phyloP scores from a whole-genome alignment of 2,888 invertebrate genomes.

The Pachymerium ferrugineum region DNA sequence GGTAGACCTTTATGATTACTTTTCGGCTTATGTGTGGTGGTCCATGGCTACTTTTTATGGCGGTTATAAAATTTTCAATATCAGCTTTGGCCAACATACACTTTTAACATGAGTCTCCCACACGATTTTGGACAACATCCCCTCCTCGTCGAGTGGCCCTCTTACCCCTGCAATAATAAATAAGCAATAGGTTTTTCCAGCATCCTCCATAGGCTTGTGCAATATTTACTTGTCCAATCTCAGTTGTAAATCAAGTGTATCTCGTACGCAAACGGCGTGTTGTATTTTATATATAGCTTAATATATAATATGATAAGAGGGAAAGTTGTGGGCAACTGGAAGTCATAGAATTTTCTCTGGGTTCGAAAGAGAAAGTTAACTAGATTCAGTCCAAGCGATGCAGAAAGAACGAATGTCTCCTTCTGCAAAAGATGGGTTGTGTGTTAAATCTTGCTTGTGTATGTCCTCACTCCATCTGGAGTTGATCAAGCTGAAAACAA shows the following conservation, averaged over 20 bases:
- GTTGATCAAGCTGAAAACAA: constrained; percentile 27
- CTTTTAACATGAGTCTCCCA: constrained; percentile 11
- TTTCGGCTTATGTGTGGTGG: constrained; percentile 1
- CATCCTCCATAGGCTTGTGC: constrained; percentile 5
- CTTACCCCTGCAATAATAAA: constrained; percentile 24
- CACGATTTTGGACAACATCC: constrained; percentile 17
- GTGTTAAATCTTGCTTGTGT: constrained; percentile 27
- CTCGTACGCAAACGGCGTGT: constrained; percentile 14
- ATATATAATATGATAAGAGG: constrained; percentile 23
- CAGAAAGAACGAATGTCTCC: constrained; percentile 7
- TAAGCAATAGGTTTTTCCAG: constrained; percentile 23
- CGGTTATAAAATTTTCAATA: constrained; percentile 27
- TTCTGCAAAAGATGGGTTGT: constrained; percentile 9
- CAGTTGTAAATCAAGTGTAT: constrained; percentile 15
- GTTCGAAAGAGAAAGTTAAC: not conserved
- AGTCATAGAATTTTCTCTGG: constrained; percentile 7
- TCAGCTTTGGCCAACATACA: constrained; percentile 22
- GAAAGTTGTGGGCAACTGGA: not conserved
- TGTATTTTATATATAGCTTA: constrained; percentile 21
- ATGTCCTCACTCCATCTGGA: constrained; percentile 24
- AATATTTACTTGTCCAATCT: constrained; percentile 22
- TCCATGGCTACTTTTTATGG: constrained; percentile 10
- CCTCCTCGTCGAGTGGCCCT: not conserved
- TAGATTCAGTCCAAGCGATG: constrained; percentile 15
- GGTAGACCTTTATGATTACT: constrained; percentile 1